These are phyloP conservation scores for Mercenaria mercenaria DNA, from an alignment of 1,140 invertebrate genomes.

Conservation along the genomic window DNA sequence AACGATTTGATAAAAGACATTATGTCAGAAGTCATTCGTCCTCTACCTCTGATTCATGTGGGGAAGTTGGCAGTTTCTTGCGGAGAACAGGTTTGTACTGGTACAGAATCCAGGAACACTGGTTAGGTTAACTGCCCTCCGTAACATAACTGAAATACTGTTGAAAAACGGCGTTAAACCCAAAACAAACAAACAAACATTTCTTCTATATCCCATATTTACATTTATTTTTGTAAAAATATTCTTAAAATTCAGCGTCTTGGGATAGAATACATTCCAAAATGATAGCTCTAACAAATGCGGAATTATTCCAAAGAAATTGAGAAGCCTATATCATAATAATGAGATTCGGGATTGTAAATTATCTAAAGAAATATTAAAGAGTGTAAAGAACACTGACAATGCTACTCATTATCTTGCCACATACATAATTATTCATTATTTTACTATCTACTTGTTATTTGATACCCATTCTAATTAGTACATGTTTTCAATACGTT, in stretches of 20 bases:
- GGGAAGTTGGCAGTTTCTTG: too few relatives aligned
- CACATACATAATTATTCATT: not conserved
- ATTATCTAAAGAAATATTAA: not conserved
- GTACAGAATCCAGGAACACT: too few relatives aligned
- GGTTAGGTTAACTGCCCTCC: too few relatives aligned
- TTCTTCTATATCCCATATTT: too few relatives aligned
- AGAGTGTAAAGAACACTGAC: not conserved
- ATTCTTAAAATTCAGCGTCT: not conserved
- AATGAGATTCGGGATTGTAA: not conserved
- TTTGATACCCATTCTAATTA: not conserved
- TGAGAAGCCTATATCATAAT: not conserved
- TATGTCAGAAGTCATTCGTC: too few relatives aligned
- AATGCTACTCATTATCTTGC: not conserved
- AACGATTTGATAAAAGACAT: too few relatives aligned
- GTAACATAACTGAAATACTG: too few relatives aligned
- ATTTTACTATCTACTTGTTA: not conserved
- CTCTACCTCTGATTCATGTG: too few relatives aligned
- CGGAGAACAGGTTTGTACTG: too few relatives aligned
- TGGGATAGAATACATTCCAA: not conserved
- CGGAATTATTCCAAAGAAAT: not conserved
- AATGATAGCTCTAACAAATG: not conserved
- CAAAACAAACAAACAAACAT: too few relatives aligned
- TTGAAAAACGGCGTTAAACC: too few relatives aligned
- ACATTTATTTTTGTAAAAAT: too few relatives aligned
- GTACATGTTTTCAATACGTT: not conserved